Evolutionary conservation across 2,113 vertebrate genomes (phyloP), one percentile per base, ranked within the genome.

Genomic region (Pogonocichla stellata): DNA sequence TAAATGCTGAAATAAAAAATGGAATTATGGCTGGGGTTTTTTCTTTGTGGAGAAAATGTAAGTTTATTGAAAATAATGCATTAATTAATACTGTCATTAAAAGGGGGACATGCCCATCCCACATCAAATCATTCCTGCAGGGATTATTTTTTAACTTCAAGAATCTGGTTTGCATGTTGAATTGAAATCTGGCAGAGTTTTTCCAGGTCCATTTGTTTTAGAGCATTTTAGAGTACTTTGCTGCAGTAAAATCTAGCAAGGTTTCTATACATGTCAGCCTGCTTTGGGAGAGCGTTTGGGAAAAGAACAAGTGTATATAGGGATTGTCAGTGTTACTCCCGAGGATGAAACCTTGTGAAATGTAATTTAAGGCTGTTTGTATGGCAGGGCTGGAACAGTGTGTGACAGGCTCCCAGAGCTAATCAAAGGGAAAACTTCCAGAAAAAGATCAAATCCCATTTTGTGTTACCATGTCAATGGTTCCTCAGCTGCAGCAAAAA

Each of bases 401-500:
- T 64, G 9, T 73, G 54, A 38, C 73, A 54, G 54, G 12, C 23
- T 81, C 47, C 36, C 47, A 9, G 79, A 74, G 51, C 47, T 91
- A 60, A 67, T 71, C 81, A 71, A 84, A 91, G 61, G 47, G 54
- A 71, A 29, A 93, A 56, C 65, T 91, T 87, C 51, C 57, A 72
- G 87, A 67, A 67, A 11, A 20, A 87, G 85, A 90, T 75, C 70
- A 87, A 79, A 80, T 48, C n/a, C 24, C 75, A 3, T 90, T 91
- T 91, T 0, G 2, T 89, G 66, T 95, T 71, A 36, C 45, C 40
- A 6, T 87, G 69, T 84, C 90, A 81, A 3, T 94, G 47, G 17
- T 25, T 87, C 70, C 81, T 95, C 40, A 43, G 57, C 38, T 80
- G 61, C 92, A 73, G 51, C 48, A 51, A 71, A 87, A 95, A 90